Evolutionary conservation across 2,797 vertebrate genomes (phyloP), one percentile per base, ranked within the genome.

Genomic region (Sebastes nivosus): DNA sequence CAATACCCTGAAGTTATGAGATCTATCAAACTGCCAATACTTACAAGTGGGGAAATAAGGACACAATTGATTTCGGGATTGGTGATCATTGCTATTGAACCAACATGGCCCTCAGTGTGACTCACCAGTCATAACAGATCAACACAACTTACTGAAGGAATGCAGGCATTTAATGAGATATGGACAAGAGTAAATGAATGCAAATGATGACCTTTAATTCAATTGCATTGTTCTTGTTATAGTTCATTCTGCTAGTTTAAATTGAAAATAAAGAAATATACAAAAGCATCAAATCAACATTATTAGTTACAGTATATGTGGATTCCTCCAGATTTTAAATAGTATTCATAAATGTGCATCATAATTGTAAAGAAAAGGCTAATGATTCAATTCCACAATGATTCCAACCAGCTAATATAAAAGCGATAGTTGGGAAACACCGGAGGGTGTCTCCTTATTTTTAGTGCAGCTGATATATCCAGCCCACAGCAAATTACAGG

Each of bases 81-180:
- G 87, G 87, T 81, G 82, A 95, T 95, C 88, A 92, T 93, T 92
- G 86, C 79, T 91, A 93, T 94, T 93, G 93, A 95, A 80, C 80
- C n/a, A 67, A 60, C 57, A 71, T 67, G 34, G 84, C 70, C 80
- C 60, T 80, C 46, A 64, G 74, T 76, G 70, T 54, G 81, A 80
- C 83, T 77, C 80, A 29, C 34, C 63, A 27, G 72, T 79, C 77
- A 75, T 76, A 78, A 79, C 54, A 69, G 46, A 90, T 83, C 82
- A 75, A 72, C 79, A 80, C 16, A 77, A 68, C 65, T 75, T 46
- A 74, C 20, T n/a, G 60, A 57, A 61, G 59, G 82, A 63, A 77
- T 58, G 30, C 78, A 79, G 72, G 46, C 46, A 70, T 69, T 80
- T 84, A 88, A 89, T 89, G 46, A 79, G 78, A 79, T 78, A 81